Conservation (phyloP, 2,113 vertebrate genomes). For the Rutilus rutilus region DNA sequence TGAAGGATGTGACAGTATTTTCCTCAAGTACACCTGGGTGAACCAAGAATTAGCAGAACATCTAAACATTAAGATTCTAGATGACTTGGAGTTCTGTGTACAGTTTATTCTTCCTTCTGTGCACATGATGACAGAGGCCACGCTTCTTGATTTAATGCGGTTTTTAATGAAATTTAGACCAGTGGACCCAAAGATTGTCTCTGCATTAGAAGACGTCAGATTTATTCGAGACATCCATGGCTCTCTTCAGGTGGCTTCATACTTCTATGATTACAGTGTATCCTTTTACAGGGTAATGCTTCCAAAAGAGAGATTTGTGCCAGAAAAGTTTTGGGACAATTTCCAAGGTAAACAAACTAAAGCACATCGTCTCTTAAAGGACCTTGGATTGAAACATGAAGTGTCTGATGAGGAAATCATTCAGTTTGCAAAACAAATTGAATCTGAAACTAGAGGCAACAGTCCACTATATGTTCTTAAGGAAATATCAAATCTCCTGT, state of each 20-base stretch:
- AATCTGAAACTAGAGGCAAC: conserved; percentile 61
- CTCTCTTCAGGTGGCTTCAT: conserved; percentile 64
- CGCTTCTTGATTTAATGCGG: conserved; percentile 64
- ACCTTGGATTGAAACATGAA: conserved; percentile 69
- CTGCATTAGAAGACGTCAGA: conserved; percentile 64
- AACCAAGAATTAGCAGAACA: conserved; percentile 28
- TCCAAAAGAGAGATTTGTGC: conserved; percentile 76
- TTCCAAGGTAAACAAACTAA: accelerated
- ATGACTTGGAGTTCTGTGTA: conserved; percentile 69
- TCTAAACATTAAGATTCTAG: conserved; percentile 58
- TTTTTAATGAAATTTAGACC: conserved; percentile 64
- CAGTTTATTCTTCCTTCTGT: conserved; percentile 67
- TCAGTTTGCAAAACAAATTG: conserved; percentile 69
- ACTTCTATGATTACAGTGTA: conserved; percentile 68
- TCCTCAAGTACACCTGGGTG: conserved; percentile 52
- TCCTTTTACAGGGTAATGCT: conserved; percentile 67
- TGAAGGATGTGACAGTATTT: conserved; percentile 50
- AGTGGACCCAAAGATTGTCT: background rate
- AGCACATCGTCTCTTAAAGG: conserved; percentile 57
- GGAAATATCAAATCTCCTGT: conserved; percentile 59
- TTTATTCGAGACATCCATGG: conserved; percentile 71
- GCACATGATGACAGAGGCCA: conserved; percentile 55
- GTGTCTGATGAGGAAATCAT: conserved; percentile 74
- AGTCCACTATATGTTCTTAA: conserved; percentile 44
- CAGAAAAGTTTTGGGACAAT: conserved; percentile 64